Evolutionary conservation across 2,797 vertebrate species (phyloP).

Genomic region (Netta rufina): DNA sequence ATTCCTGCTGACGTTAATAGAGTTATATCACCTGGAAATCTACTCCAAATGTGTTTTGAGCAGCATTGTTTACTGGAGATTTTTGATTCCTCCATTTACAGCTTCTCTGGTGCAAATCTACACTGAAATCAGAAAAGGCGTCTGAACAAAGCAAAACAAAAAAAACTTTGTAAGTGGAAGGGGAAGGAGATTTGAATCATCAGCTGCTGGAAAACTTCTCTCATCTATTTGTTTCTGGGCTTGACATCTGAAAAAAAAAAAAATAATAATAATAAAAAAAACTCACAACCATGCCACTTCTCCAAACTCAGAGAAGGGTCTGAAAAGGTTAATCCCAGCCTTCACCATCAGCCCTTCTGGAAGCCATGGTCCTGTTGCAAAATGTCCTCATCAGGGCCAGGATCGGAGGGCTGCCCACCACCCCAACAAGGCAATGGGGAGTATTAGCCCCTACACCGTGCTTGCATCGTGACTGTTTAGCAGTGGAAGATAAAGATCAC

Average conservation of each 20-base stretch:
- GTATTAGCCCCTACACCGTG: not conserved
- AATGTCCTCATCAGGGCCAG: not conserved
- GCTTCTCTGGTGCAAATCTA: not conserved
- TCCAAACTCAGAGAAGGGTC: not conserved
- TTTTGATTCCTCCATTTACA: not conserved
- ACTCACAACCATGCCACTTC: not conserved
- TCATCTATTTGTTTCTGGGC: not conserved
- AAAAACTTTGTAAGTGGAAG: not conserved
- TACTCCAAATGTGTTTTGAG: not conserved
- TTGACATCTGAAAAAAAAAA: slow-evolving; percentile 27
- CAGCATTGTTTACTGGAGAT: not conserved
- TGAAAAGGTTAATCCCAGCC: slow-evolving; percentile 35
- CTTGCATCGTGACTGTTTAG: not conserved
- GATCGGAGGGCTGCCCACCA: not conserved
- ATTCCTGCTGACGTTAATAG: not conserved
- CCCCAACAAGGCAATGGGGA: not conserved
- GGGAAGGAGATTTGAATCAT: slow-evolving; percentile 34
- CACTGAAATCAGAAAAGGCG: not conserved
- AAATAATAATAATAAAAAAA: not conserved
- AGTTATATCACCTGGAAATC: slow-evolving; percentile 43
- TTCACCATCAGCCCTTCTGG: not conserved
- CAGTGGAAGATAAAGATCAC: not conserved
- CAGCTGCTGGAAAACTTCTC: slow-evolving; percentile 13
- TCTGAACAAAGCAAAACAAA: not conserved
- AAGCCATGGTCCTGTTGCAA: not conserved